Evolutionary conservation across 2,113 vertebrate species (phyloP).

Genomic region (Craseonycteris thonglongyai): DNA sequence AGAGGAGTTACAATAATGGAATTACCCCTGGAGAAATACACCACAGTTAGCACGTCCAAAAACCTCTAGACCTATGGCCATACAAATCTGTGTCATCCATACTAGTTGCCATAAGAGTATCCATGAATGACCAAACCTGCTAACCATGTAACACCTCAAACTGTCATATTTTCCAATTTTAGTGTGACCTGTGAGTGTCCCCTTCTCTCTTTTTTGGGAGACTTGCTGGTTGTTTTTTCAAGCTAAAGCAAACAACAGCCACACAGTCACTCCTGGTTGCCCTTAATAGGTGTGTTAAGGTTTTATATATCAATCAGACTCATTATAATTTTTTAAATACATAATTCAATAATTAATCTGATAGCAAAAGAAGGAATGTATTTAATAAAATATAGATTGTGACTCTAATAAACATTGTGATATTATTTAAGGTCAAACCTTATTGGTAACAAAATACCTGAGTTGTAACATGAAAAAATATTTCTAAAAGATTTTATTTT

Average conservation of each 20-base stretch:
- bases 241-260: not conserved
- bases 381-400: not conserved
- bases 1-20: not conserved
- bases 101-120: not conserved
- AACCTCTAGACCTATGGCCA: not conserved
- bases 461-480: not conserved
- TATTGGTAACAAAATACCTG: not conserved
- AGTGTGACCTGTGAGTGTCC: not conserved
- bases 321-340: not conserved
- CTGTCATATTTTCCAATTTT: not conserved
- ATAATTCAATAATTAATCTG: not conserved
- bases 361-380: not conserved
- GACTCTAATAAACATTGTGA: not conserved
- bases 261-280: not conserved
- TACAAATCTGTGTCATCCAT: not conserved
- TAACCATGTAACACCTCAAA: not conserved
- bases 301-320: not conserved
- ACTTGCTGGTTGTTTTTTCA: not conserved
- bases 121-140: not conserved
- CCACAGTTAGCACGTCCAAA: not conserved
- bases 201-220: not conserved
- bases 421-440: not conserved
- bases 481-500: conserved; percentile 27
- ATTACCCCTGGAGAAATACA: not conserved
- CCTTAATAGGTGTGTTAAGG: not conserved